Evolutionary conservation across 2,113 vertebrate genomes (phyloP), one percentile per base, ranked within the genome.

Genomic region (Echinops telfairi): DNA sequence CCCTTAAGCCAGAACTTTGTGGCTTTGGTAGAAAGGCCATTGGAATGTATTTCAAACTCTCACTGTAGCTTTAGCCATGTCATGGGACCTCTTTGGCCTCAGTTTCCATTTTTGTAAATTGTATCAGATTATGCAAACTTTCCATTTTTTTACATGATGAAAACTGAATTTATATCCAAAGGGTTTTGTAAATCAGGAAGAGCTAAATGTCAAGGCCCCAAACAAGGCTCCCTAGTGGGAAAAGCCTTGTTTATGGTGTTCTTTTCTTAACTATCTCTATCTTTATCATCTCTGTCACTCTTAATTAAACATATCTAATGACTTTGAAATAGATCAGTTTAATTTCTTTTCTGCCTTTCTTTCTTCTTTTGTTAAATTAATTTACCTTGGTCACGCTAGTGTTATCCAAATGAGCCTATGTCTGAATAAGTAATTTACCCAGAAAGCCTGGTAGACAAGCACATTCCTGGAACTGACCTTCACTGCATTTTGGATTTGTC

Each of bases 41-140:
- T 83, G 17, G 29, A 62, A 60, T 77, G 17, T 27, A 43, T 36
- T 33, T 33, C 71, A n/a, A 64, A 5, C 6, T 58, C 29, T 68
- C 16, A 0, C 36, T 36, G 58, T 25, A 43, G 60, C 6, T 3
- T 82, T 57, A 57, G 22, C 3, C 16, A 70, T 81, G 16, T 92
- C 23, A 43, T 3, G 7, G 57, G 15, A 82, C 20, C 31, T 73
- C 27, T 73, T 36, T 25, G 17, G 57, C n/a, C 36, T 95, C 29
- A 43, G n/a, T 90, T 93, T 92, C 68, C 2, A 40, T 1, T 88
- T 92, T 43, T 86, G 23, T 53, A 84, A 88, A 77, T 60, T 57
- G 36, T 83, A 7, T 80, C 83, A 80, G 4, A 16, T 81, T 60
- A 90, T 5, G 77, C 7, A 60, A 53, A 22, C 36, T 86, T 16